A percentile compares a stretch with the other conserved stretches of the same genome.
Evolutionary conservation across 2,113 vertebrate genomes (phyloP).

Genomic region (Eurystomus gularis): DNA sequence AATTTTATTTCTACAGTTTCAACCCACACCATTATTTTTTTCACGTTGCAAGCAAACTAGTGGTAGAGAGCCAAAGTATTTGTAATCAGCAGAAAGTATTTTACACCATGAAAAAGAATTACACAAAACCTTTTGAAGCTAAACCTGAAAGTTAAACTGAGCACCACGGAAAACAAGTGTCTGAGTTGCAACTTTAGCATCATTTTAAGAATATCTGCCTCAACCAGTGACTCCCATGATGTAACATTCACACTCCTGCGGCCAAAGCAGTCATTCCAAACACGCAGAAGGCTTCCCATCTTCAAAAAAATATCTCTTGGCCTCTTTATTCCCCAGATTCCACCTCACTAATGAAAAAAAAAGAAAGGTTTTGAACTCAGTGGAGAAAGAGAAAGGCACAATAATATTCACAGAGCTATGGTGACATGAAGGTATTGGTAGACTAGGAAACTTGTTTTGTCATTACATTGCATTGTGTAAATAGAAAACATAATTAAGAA

Average conservation of each 20-base stretch:
- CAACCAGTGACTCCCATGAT: neutral
- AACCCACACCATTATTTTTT: neutral
- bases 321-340: neutral
- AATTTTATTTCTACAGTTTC: neutral
- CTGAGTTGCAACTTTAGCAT: neutral
- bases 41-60: neutral
- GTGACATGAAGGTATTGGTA: neutral
- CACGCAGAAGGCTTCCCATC: neutral
- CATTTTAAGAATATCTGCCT: neutral
- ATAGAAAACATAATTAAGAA: constrained; percentile 25
- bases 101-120: neutral
- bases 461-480: neutral
- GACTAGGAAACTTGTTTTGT: constrained; percentile 11
- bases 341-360: neutral
- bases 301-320: neutral
- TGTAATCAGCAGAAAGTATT: neutral
- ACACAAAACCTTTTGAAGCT: neutral
- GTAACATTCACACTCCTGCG: neutral
- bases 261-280: neutral
- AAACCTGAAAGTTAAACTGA: neutral
- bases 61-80: neutral
- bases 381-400: neutral
- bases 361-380: fast-evolving
- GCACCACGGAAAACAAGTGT: neutral
- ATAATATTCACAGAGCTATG: neutral